Evolutionary conservation across 2,113 vertebrate species (phyloP).

Genomic region (Cheilinus undulatus): DNA sequence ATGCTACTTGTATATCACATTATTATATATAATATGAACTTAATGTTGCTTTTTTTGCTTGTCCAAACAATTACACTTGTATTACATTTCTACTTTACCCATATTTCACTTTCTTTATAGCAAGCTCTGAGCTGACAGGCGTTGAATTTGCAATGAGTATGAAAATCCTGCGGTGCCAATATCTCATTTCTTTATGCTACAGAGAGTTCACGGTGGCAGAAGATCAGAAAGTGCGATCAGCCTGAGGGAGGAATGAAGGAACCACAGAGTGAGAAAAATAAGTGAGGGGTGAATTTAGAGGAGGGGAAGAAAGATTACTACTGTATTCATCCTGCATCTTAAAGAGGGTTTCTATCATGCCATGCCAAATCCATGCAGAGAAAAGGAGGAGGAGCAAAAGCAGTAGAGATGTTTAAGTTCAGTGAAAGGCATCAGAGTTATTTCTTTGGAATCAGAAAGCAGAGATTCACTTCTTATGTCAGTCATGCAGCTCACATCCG

Average conservation of each 20-base stretch:
- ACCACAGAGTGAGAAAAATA: constrained; percentile 36
- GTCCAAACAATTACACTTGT: background rate
- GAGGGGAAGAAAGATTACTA: constrained; percentile 35
- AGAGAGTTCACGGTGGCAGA: constrained; percentile 50
- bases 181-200: constrained; percentile 58
- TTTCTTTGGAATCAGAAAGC: constrained; percentile 29
- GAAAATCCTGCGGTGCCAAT: constrained; percentile 56
- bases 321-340: constrained; percentile 32
- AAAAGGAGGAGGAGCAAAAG: background rate
- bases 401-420: constrained; percentile 8
- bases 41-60: background rate
- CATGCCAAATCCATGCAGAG: constrained; percentile 5
- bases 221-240: constrained; percentile 56
- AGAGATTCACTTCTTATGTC: background rate
- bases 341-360: constrained; percentile 10
- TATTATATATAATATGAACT: no score
- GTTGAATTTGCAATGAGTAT: constrained; percentile 50
- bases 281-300: constrained; percentile 36
- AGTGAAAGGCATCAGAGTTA: constrained; percentile 20
- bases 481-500: constrained; percentile 6
- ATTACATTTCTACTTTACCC: background rate
- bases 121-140: constrained; percentile 28
- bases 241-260: constrained; percentile 35
- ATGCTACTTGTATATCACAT: background rate
- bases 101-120: constrained; percentile 43